Percentiles rank a stretch among this genome's conserved stretches.
Conservation (phyloP, 2,888 invertebrate genomes). For the Lasioglossum pauxillum region DNA sequence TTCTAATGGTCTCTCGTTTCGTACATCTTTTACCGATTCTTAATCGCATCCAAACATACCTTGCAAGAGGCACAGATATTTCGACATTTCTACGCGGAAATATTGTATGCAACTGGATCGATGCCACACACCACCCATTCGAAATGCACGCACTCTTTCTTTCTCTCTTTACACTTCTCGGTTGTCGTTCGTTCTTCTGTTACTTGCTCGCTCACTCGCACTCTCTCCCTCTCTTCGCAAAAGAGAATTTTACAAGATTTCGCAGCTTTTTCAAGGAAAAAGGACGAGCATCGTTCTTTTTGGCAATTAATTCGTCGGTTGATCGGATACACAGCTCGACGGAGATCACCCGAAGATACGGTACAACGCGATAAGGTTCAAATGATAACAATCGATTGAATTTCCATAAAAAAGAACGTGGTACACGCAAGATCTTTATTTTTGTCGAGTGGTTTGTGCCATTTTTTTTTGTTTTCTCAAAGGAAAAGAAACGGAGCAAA, state of each 20-base stretch:
- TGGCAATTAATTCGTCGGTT: slow-evolving; percentile 6
- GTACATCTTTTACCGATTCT: neutral
- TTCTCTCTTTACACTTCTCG: neutral
- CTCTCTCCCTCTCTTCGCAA: neutral
- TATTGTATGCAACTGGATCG: neutral
- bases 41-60: slow-evolving; percentile 27
- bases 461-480: neutral
- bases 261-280: slow-evolving; percentile 32
- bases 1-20: slow-evolving; percentile 8
- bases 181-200: neutral
- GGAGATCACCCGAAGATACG: neutral
- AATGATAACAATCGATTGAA: neutral
- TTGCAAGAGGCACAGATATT: slow-evolving; percentile 26
- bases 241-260: slow-evolving; percentile 23
- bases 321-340: neutral
- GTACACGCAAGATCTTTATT: neutral
- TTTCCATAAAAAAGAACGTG: neutral
- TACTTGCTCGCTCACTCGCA: neutral
- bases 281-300: slow-evolving; percentile 34
- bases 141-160: slow-evolving; percentile 2
- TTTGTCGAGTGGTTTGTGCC: neutral
- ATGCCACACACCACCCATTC: neutral
- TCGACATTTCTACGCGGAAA: slow-evolving; percentile 15
- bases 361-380: neutral
- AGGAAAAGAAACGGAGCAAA: neutral